Percentiles rank a stretch among this genome's conserved stretches.
Conservation (phyloP, 2,797 vertebrate species). For the Rhodeus uyekii region DNA sequence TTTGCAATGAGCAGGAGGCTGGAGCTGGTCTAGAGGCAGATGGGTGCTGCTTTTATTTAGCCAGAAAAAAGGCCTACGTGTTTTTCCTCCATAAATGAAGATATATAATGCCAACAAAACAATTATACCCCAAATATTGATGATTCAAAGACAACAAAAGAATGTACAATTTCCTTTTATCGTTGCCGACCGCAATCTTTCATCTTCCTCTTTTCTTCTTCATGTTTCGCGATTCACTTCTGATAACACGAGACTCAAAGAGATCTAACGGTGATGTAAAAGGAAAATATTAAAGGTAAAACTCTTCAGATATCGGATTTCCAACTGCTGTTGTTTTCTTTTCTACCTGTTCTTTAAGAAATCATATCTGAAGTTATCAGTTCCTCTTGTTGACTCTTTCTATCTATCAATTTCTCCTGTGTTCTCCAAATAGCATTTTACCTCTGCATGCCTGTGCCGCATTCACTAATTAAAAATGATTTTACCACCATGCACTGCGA, state of each 20-base stretch:
- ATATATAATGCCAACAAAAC: constrained; percentile 94
- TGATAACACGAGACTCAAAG: constrained; percentile 53
- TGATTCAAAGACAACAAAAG: constrained; percentile 95
- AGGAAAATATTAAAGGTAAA: constrained; percentile 76
- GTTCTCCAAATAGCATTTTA: constrained; percentile 66
- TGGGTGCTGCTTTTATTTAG: constrained; percentile 99
- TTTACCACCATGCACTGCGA: constrained; percentile 73
- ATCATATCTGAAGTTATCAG: constrained; percentile 68
- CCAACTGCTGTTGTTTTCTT: constrained; percentile 34
- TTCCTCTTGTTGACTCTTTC: constrained; percentile 41
- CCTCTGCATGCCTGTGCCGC: constrained; percentile 64
- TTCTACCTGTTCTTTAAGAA: constrained; percentile 55
- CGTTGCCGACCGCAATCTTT: constrained; percentile 80
- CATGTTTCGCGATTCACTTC: constrained; percentile 51
- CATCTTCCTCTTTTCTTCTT: constrained; percentile 69
- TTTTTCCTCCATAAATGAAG: constrained; percentile 94
- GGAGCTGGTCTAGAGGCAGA: constrained; percentile 98
- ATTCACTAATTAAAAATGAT: constrained; percentile 75
- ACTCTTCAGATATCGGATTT: constrained; percentile 58
- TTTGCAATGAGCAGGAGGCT: constrained; percentile 97
- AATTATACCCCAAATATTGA: constrained; percentile 95
- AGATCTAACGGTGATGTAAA: constrained; percentile 63
- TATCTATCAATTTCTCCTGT: not conserved
- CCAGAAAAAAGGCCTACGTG: constrained; percentile 83
- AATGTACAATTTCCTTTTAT: constrained; percentile 93